phyloP scores from a whole-genome alignment of 2,113 vertebrate genomes.

The Lasiurus cinereus region DNA sequence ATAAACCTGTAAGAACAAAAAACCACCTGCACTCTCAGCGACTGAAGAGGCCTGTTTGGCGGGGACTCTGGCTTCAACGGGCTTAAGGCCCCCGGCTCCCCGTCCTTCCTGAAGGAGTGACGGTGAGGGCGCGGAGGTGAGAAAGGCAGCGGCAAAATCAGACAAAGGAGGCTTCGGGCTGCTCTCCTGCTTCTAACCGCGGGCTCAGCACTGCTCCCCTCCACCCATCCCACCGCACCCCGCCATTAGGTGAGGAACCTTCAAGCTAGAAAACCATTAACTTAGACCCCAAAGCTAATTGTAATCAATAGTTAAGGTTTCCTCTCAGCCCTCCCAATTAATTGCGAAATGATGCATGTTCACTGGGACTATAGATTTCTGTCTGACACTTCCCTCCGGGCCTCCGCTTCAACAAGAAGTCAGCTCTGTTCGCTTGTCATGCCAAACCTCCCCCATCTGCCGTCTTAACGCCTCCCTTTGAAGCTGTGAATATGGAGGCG shows the following conservation, averaged over 20 bases:
- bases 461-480: slow-evolving; percentile 26
- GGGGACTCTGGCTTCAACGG: background rate
- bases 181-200: background rate
- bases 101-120: background rate
- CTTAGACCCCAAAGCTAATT: slow-evolving; percentile 83
- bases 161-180: background rate
- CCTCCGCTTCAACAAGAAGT: slow-evolving; percentile 67
- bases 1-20: background rate
- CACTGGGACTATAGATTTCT: slow-evolving; percentile 74
- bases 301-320: slow-evolving; percentile 85
- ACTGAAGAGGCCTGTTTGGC: background rate
- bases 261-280: slow-evolving; percentile 83
- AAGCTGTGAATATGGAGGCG: slow-evolving; percentile 8
- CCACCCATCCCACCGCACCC: background rate
- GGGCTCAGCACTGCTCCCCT: background rate
- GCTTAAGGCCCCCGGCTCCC: background rate
- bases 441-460: background rate
- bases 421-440: slow-evolving; percentile 24
- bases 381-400: slow-evolving; percentile 76
- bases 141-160: background rate
- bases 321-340: slow-evolving; percentile 82
- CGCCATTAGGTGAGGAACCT: slow-evolving; percentile 19
- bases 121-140: background rate
- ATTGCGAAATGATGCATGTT: slow-evolving; percentile 86
- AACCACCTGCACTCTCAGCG: background rate